Percentiles rank a stretch among this genome's conserved stretches.
These are phyloP conservation scores for Athalia cordata DNA, from an alignment of 2,888 invertebrate genomes.

Conservation along the genomic window DNA sequence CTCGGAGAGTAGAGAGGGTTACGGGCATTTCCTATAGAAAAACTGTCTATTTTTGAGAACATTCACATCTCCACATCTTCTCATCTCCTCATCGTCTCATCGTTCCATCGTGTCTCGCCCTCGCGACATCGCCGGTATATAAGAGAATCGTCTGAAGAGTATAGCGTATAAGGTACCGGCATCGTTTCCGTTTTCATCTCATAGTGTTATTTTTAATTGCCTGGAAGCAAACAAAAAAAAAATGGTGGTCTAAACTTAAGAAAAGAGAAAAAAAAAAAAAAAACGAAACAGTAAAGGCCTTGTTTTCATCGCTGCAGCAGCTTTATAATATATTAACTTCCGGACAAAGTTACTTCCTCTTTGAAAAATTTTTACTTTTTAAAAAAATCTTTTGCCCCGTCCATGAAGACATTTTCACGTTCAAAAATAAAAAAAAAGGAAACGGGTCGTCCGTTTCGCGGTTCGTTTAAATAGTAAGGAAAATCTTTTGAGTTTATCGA, in stretches of 20 bases:
- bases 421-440: not conserved
- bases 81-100: conserved; percentile 34
- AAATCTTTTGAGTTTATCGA: no score
- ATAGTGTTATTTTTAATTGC: conserved; percentile 47
- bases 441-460: no score
- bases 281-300: not conserved
- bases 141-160: conserved; percentile 31
- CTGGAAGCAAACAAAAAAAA: not conserved
- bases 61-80: conserved; percentile 30
- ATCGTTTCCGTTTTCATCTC: conserved; percentile 33
- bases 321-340: not conserved
- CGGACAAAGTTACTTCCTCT: not conserved
- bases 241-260: not conserved
- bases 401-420: no score
- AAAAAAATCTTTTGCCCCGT: no score
- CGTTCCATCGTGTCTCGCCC: conserved; percentile 12
- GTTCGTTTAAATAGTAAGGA: no score
- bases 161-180: not conserved
- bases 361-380: not conserved
- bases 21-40: conserved; percentile 47
- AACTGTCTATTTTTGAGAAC: conserved; percentile 48
- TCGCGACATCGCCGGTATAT: conserved; percentile 5
- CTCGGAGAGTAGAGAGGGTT: conserved; percentile 25
- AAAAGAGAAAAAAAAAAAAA: not conserved
- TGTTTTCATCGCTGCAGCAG: conserved; percentile 19